These are phyloP conservation scores for Syrphus vitripennis DNA, from an alignment of 2,888 invertebrate species.

Conservation along the genomic window DNA sequence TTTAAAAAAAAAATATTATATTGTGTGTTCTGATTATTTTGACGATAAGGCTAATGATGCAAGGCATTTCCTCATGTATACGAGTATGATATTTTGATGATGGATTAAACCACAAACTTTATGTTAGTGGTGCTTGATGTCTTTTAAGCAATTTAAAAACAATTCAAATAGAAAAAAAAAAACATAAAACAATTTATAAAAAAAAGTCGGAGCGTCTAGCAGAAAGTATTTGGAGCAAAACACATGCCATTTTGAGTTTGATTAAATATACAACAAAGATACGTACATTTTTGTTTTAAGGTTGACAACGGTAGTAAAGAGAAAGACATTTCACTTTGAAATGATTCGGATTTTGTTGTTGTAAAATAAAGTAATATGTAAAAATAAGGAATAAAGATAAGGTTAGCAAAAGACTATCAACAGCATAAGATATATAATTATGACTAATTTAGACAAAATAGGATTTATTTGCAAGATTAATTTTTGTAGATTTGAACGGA, in stretches of 20 bases:
- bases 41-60: conserved; percentile 20
- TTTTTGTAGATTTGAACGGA: no score
- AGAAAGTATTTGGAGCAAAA: conserved; percentile 46
- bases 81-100: no score
- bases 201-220: conserved; percentile 31
- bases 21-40: conserved; percentile 47
- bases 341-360: conserved; percentile 20
- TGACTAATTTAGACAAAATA: neutral
- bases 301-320: conserved; percentile 52
- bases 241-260: conserved; percentile 17
- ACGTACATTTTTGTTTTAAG: conserved; percentile 31
- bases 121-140: neutral
- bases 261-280: conserved; percentile 13
- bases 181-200: neutral
- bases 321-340: conserved; percentile 37
- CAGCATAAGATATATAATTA: neutral
- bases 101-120: neutral
- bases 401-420: conserved; percentile 26
- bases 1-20: neutral
- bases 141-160: conserved; percentile 27
- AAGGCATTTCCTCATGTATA: neutral
- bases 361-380: neutral
- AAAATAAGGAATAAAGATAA: conserved; percentile 18
- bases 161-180: conserved; percentile 24
- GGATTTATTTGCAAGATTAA: no score